Percentiles rank a stretch among this genome's conserved stretches.
These are phyloP conservation scores for Babyrousa celebensis DNA, from an alignment of 2,797 vertebrate genomes.

Conservation along the genomic window DNA sequence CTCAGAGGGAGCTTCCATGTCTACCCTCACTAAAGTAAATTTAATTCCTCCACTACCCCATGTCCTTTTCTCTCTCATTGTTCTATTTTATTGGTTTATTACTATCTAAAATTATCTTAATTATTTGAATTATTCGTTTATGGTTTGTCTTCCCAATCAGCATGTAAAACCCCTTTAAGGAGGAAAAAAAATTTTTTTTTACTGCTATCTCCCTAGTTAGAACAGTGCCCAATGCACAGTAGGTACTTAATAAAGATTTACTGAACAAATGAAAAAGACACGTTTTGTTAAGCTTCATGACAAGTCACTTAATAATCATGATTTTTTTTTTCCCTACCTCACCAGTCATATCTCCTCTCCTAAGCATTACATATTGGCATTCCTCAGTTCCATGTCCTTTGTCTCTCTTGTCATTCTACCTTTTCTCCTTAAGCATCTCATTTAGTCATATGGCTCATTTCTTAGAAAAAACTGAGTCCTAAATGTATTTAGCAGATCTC, in stretches of 20 bases:
- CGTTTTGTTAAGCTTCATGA: neutral
- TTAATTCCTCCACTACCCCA: neutral
- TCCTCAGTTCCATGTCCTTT: neutral
- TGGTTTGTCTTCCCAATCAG: constrained; percentile 10
- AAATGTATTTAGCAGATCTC: neutral
- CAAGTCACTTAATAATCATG: neutral
- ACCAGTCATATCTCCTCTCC: neutral
- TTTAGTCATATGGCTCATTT: neutral
- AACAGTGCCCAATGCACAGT: neutral
- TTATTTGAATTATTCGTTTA: neutral
- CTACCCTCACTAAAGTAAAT: neutral
- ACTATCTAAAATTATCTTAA: neutral
- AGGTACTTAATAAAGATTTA: constrained; percentile 20
- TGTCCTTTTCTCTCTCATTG: neutral
- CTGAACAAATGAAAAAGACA: constrained; percentile 19
- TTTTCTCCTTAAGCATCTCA: neutral
- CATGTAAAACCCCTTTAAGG: neutral
- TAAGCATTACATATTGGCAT: neutral
- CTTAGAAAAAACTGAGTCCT: neutral
- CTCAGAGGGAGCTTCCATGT: neutral
- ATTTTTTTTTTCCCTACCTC: neutral
- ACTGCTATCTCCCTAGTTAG: neutral
- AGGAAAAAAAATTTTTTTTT: constrained; percentile 9
- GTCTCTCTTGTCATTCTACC: neutral
- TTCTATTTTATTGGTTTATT: neutral